phyloP scores from a whole-genome alignment of 2,888 invertebrate genomes.

The Molorchus minor region DNA sequence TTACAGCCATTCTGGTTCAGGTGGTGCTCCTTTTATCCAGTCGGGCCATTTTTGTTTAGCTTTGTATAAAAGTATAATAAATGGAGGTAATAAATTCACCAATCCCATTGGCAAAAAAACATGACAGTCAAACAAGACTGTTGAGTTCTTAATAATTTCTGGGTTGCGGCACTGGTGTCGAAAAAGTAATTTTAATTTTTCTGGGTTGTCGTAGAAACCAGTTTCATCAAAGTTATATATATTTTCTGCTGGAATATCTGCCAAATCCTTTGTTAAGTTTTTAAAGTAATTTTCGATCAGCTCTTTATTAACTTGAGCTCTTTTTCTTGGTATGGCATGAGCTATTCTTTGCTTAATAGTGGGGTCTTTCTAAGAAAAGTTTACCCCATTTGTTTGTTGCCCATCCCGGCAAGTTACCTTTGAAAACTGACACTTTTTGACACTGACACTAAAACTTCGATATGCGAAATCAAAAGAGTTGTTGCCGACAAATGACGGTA shows the following conservation, averaged over 20 bases:
- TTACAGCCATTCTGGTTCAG: constrained; percentile 2
- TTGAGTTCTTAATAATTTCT: constrained; percentile 52
- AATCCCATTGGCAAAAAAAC: constrained; percentile 53
- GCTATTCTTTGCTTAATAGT: constrained; percentile 1
- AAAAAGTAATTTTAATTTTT: constrained; percentile 43
- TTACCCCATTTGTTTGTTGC: constrained; percentile 11
- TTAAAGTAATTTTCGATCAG: constrained; percentile 6
- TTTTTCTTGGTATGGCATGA: not conserved
- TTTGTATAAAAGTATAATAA: constrained; percentile 44
- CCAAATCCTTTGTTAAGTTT: constrained; percentile 3
- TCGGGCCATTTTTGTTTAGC: constrained; percentile 14
- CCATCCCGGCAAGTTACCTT: constrained; percentile 7
- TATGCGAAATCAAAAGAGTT: too few species aligned
- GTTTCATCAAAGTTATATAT: constrained; percentile 4
- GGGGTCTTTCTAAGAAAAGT: constrained; percentile 12
- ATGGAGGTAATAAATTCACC: constrained; percentile 48
- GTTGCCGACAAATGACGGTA: too few species aligned
- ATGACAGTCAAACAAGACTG: constrained; percentile 47
- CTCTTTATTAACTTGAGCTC: not conserved
- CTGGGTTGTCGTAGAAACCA: constrained; percentile 44
- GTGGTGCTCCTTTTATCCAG: constrained; percentile 7
- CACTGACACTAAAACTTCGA: too few species aligned
- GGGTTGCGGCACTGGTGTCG: constrained; percentile 51
- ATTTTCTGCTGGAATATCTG: not conserved
- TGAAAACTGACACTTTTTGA: too few species aligned